Evolutionary conservation across 1,140 invertebrate genomes (phyloP).

Genomic region (Theocolax elegans): DNA sequence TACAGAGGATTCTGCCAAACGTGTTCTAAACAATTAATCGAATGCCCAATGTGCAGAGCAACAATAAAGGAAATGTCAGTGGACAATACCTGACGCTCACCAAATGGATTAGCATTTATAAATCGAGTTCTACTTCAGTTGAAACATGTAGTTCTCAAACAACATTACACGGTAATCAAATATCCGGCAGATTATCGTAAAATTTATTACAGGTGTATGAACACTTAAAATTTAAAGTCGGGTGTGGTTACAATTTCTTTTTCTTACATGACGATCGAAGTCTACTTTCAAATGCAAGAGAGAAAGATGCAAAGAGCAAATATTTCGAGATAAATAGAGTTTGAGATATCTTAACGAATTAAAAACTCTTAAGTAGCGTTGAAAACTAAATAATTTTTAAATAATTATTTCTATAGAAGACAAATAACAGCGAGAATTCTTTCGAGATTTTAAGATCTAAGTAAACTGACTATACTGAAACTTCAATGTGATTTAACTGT

Average conservation of each 20-base stretch:
- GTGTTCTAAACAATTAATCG: constrained; percentile 81
- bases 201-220: constrained; percentile 14
- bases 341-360: constrained; percentile 6
- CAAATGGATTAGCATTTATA: constrained; percentile 25
- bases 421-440: background rate
- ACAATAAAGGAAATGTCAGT: constrained; percentile 61
- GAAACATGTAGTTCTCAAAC: constrained; percentile 9
- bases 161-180: constrained; percentile 19
- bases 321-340: too few species aligned
- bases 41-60: constrained; percentile 90
- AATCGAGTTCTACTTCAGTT: constrained; percentile 12
- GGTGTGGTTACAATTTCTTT: background rate
- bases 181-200: constrained; percentile 8
- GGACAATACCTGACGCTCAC: constrained; percentile 63
- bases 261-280: constrained; percentile 20
- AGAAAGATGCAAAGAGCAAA: too few species aligned
- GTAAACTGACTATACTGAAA: constrained; percentile 20
- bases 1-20: constrained; percentile 85
- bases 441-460: constrained; percentile 21
- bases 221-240: constrained; percentile 10
- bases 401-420: constrained; percentile 14
- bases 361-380: constrained; percentile 4
- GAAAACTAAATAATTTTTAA: constrained; percentile 7
- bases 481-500: constrained; percentile 28
- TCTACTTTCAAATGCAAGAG: constrained; percentile 4